These are phyloP conservation scores for Centropus unirufus DNA, from an alignment of 2,113 vertebrate species.

Conservation along the genomic window DNA sequence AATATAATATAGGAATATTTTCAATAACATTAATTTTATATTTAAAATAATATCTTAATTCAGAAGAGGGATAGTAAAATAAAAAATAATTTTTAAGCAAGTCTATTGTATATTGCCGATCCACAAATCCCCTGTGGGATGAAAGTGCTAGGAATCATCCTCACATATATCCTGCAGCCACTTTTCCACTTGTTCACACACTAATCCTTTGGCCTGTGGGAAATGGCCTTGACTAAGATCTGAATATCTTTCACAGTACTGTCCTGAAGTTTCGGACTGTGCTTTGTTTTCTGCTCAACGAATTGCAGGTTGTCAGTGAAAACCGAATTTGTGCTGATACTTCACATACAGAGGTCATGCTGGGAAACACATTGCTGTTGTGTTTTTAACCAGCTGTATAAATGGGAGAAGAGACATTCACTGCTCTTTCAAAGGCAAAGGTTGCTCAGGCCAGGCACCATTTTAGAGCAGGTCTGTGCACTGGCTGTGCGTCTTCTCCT, in stretches of 20 bases:
- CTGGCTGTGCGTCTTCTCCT: not conserved
- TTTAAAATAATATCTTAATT: not conserved
- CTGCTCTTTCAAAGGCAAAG: not conserved
- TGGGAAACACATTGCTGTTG: not conserved
- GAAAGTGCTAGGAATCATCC: not conserved
- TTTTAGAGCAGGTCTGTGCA: not conserved
- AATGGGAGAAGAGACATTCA: not conserved
- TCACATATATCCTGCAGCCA: not conserved
- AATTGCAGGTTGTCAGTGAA: conserved; percentile 19
- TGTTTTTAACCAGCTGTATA: not conserved
- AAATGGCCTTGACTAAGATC: not conserved
- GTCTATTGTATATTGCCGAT: not conserved
- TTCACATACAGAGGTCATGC: not conserved
- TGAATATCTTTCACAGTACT: not conserved
- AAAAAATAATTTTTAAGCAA: not conserved
- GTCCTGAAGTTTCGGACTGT: not conserved
- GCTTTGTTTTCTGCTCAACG: conserved; percentile 6
- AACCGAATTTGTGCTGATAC: conserved; percentile 10
- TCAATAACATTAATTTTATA: not conserved
- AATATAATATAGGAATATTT: not conserved
- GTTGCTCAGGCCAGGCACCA: not conserved
- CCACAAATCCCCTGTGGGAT: not conserved
- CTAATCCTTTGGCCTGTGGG: not conserved
- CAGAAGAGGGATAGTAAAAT: not conserved
- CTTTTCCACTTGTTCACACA: not conserved